Conservation (phyloP, 2,888 invertebrate species). For the Lutraria lutraria region DNA sequence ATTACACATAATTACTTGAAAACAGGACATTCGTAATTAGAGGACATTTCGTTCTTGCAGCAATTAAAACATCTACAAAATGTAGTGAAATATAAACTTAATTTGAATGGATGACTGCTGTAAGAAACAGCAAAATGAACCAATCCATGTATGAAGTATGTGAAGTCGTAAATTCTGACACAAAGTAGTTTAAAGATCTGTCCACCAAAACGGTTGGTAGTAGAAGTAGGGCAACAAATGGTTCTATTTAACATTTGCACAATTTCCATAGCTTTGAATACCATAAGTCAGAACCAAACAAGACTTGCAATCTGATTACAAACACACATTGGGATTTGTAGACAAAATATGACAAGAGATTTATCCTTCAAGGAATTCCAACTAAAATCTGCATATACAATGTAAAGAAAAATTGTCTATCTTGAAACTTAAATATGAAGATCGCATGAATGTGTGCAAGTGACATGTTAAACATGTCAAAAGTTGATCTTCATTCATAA, state of each 20-base stretch:
- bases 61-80: neutral
- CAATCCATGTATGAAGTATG: neutral
- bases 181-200: neutral
- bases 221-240: neutral
- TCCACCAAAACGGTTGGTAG: neutral
- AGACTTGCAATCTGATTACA: neutral
- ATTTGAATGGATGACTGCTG: neutral
- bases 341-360: neutral
- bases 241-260: neutral
- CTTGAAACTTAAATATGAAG: neutral
- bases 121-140: neutral
- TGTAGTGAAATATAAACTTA: neutral
- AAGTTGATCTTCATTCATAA: neutral
- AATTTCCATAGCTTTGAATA: neutral
- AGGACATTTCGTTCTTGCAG: slow-evolving; percentile 20
- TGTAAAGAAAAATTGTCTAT: neutral
- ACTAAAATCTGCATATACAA: neutral
- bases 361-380: neutral
- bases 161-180: neutral
- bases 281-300: neutral
- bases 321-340: neutral
- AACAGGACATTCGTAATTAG: slow-evolving; percentile 25
- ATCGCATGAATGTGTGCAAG: neutral
- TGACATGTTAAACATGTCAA: neutral
- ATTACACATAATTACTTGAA: slow-evolving; percentile 14